Conservation (phyloP, 2,113 vertebrate genomes). For the Poeciliopsis turrubarensis region DNA sequence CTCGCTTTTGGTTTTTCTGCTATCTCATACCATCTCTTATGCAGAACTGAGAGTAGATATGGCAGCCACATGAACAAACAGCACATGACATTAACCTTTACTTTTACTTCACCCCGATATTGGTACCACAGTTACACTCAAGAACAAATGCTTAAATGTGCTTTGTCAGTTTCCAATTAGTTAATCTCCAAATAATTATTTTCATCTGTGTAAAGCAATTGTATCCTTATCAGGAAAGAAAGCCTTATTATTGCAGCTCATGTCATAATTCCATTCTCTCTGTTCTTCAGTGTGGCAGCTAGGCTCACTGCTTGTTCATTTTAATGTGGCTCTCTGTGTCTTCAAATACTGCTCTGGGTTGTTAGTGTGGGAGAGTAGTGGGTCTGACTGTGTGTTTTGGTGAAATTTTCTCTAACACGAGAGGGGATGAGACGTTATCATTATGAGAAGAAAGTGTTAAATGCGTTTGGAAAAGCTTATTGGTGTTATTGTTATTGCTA, state of each 20-base stretch:
- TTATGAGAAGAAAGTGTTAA: neutral
- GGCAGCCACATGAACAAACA: neutral
- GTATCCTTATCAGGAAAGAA: neutral
- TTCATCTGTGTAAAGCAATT: neutral
- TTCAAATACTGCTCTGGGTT: neutral
- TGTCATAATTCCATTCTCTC: neutral
- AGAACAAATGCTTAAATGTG: neutral
- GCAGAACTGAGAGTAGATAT: neutral
- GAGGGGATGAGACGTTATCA: neutral
- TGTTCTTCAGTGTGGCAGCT: neutral
- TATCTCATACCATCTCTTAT: constrained; percentile 1
- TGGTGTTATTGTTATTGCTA: neutral
- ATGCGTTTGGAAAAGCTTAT: neutral
- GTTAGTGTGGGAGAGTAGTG: neutral
- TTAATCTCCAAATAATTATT: neutral
- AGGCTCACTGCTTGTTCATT: neutral
- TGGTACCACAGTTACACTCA: neutral
- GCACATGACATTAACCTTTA: neutral
- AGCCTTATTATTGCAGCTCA: neutral
- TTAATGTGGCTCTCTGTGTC: neutral
- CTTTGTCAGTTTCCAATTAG: neutral
- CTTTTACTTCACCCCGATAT: neutral
- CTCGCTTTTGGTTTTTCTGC: constrained; percentile 11
- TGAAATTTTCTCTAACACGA: neutral
- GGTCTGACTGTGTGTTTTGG: neutral